phyloP scores from a whole-genome alignment of 2,113 vertebrate genomes.

The Ariopsis seemanni region DNA sequence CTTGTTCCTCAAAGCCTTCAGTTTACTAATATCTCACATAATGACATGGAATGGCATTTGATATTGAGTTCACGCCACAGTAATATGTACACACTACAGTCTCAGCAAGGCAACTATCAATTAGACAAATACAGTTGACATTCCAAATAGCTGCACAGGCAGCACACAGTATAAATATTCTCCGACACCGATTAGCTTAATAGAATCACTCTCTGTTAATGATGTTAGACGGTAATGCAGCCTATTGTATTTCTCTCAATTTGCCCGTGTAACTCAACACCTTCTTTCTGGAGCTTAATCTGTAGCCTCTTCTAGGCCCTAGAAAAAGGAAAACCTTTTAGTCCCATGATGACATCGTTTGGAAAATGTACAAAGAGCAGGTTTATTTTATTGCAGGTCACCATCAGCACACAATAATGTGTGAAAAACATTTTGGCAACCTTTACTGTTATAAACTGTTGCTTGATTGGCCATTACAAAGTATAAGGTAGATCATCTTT shows the following conservation, averaged over 20 bases:
- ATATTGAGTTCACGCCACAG: constrained; percentile 8
- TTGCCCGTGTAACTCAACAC: constrained; percentile 30
- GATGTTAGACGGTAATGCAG: constrained; percentile 17
- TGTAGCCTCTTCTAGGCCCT: constrained; percentile 4
- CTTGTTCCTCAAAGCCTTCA: background rate
- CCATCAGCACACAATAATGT: background rate
- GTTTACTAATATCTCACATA: background rate
- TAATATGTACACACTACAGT: constrained; percentile 30
- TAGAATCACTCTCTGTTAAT: constrained; percentile 7
- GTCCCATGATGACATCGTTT: constrained; percentile 5
- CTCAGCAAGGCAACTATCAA: constrained; percentile 1
- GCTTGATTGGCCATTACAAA: background rate
- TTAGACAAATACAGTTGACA: constrained; percentile 34
- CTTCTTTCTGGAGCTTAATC: constrained; percentile 20
- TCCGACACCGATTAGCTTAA: constrained; percentile 1
- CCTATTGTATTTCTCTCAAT: constrained; percentile 22
- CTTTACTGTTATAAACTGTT: background rate
- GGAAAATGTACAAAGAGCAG: constrained; percentile 1
- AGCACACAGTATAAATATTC: constrained; percentile 39
- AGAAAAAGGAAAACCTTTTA: constrained; percentile 39
- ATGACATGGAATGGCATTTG: constrained; percentile 19
- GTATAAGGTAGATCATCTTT: background rate
- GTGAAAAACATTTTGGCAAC: background rate
- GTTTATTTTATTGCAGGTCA: background rate
- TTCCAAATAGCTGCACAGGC: constrained; percentile 35